Base-by-base conservation (phyloP, 2,888 invertebrate genomes). In the Sesia apiformis region DNA sequence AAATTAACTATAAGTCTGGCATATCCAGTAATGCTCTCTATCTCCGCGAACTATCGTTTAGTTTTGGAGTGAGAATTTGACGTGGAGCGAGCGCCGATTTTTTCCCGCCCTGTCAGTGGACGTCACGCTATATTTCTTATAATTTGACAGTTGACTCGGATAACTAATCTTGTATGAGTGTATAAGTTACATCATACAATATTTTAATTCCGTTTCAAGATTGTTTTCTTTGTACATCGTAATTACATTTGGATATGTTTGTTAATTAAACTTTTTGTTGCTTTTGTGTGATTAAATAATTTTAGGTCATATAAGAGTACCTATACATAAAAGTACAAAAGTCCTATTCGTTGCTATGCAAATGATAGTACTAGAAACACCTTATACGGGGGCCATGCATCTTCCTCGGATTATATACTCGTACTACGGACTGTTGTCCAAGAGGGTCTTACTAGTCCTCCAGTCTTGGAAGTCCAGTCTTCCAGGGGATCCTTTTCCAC, bases 121-220 rank as follows among this genome's bases (percentile, higher is more conserved):
- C 40, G 51, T 56, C 55, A 53, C 49, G 53, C 49, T 53, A 39
- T 50, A 52, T 53, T 55, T 56, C 55, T 52, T 55, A 51, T 40
- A 56, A 53, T 53, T 56, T 56, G 55, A 56, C 55, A 56, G 55
- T 49, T 49, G 53, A 38, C 53, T 38, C 3, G 50, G 38, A 38
- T 38, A 50, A 38, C 38, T 39, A 38, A 50, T 50, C 50, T 38
- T 38, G 7, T 50, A 50, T 38, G 23, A 50, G 23, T 5, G 39
- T 50, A 50, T 50, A 38, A 50, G 38, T n/a, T n/a, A 8, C n/a
- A 4, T n/a, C 43, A 46, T 46, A 5, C 46, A 4, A 41, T 41
- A 7, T 41, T 7, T 4, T 46, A 23, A n/a, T 42, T n/a, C 46
- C 23, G 23, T 23, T 23, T 23, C 23, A 23, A 23, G 23, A 23